Percentiles rank a stretch among this genome's conserved stretches.
phyloP scores from a whole-genome alignment of 1,140 invertebrate species.

The Coptotermes formosanus region DNA sequence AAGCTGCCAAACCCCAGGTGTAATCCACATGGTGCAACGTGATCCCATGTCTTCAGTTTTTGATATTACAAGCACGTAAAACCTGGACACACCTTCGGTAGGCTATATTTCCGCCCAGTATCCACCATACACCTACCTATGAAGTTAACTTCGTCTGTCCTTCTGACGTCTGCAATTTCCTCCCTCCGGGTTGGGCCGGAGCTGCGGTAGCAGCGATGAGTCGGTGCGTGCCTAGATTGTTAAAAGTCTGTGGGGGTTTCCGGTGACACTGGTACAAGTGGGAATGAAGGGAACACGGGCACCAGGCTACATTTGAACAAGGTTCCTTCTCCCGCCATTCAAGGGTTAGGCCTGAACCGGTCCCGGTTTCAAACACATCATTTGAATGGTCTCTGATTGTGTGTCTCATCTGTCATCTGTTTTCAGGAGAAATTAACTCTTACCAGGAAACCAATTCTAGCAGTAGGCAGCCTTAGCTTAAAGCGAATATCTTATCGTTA shows the following conservation, averaged over 20 bases:
- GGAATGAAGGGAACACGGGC: too few relatives aligned
- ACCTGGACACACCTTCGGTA: not conserved
- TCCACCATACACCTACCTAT: not conserved
- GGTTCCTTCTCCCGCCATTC: too few relatives aligned
- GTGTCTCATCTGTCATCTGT: too few relatives aligned
- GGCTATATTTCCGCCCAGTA: not conserved
- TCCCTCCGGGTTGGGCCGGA: not conserved
- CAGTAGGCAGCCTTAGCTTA: too few relatives aligned
- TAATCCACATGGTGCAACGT: not conserved
- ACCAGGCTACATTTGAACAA: too few relatives aligned
- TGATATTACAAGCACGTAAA: not conserved
- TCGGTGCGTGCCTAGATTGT: not conserved
- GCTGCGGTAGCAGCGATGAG: not conserved
- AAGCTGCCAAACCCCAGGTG: not conserved
- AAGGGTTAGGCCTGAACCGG: too few relatives aligned
- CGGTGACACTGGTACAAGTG: too few relatives aligned
- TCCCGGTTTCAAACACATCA: too few relatives aligned
- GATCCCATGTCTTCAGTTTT: not conserved
- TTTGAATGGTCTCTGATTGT: too few relatives aligned
- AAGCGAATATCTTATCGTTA: too few relatives aligned
- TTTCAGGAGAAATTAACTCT: too few relatives aligned
- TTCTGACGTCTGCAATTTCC: conserved; percentile 9
- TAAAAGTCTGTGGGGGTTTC: not conserved
- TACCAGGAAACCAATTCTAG: too few relatives aligned
- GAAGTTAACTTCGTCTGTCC: conserved; percentile 21